Conservation (phyloP, 2,888 invertebrate species). For the Cheilosia scutellata region DNA sequence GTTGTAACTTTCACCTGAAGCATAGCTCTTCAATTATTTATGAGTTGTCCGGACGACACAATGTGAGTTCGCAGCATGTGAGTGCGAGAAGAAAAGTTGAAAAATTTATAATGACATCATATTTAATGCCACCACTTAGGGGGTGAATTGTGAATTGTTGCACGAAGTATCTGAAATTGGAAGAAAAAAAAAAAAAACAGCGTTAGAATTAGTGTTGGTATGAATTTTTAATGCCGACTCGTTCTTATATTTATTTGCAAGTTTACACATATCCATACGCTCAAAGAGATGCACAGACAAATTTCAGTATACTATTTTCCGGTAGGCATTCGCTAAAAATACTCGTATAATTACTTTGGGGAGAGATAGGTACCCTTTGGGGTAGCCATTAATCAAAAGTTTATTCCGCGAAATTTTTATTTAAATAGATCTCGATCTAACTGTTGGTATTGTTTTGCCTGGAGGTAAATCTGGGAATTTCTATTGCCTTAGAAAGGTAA, state of each 20-base stretch:
- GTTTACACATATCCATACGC: too few relatives aligned
- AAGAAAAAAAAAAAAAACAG: constrained; percentile 34
- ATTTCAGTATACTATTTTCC: too few relatives aligned
- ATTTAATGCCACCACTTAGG: constrained; percentile 63
- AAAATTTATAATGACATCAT: constrained; percentile 66
- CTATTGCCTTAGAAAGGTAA: too few relatives aligned
- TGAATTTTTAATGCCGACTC: constrained; percentile 11
- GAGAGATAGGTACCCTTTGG: too few relatives aligned
- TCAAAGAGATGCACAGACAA: too few relatives aligned
- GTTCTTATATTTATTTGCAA: neutral
- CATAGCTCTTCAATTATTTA: constrained; percentile 68
- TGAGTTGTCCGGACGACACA: constrained; percentile 47
- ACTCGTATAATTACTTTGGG: too few relatives aligned
- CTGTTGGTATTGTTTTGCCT: too few relatives aligned
- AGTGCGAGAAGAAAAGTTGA: constrained; percentile 10
- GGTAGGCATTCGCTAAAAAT: too few relatives aligned
- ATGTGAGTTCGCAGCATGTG: constrained; percentile 12
- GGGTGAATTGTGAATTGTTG: constrained; percentile 56
- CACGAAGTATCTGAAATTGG: constrained; percentile 57
- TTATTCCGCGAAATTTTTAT: too few relatives aligned
- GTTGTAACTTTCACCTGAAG: constrained; percentile 66
- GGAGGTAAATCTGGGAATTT: too few relatives aligned
- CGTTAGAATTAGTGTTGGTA: constrained; percentile 49
- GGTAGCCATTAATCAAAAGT: too few relatives aligned
- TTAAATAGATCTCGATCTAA: too few relatives aligned